Percentiles rank a stretch among this genome's conserved stretches.
Evolutionary conservation across 2,888 invertebrate genomes (phyloP).

Genomic region (Tromatobia lineatoria): DNA sequence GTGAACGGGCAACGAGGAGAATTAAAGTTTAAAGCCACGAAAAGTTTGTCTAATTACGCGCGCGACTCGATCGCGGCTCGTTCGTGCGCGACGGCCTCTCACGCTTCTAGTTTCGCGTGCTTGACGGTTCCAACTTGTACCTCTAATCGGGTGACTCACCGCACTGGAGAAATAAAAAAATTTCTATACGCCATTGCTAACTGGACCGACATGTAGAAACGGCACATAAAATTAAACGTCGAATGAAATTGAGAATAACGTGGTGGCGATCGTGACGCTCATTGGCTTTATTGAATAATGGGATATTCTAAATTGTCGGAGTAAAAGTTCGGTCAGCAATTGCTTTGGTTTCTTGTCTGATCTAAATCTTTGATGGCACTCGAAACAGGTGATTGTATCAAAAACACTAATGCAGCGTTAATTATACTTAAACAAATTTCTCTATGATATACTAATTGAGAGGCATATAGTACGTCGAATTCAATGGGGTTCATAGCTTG

Average conservation of each 20-base stretch:
- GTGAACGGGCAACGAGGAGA: constrained; percentile 67
- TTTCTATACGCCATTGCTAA: constrained; percentile 15
- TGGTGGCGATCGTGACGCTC: no score
- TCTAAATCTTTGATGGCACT: no score
- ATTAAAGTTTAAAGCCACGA: constrained; percentile 81
- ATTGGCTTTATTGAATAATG: no score
- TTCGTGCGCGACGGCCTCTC: constrained; percentile 68
- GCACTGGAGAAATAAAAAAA: constrained; percentile 17
- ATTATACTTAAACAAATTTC: not conserved
- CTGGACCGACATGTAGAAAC: not conserved
- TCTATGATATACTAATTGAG: not conserved
- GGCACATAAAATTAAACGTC: not conserved
- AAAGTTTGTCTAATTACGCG: constrained; percentile 82
- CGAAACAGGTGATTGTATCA: no score
- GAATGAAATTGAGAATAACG: not conserved
- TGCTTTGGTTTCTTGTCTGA: no score
- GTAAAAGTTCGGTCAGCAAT: no score
- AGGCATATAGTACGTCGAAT: constrained; percentile 35
- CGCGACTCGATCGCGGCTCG: constrained; percentile 77
- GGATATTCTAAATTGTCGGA: no score
- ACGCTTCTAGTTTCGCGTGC: constrained; percentile 34
- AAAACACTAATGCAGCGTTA: not conserved
- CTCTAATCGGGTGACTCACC: constrained; percentile 53
- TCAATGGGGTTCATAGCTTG: constrained; percentile 44
- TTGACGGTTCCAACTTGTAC: constrained; percentile 56